phyloP scores from a whole-genome alignment of 2,888 invertebrate species.

The Subacronicta megacephala region DNA sequence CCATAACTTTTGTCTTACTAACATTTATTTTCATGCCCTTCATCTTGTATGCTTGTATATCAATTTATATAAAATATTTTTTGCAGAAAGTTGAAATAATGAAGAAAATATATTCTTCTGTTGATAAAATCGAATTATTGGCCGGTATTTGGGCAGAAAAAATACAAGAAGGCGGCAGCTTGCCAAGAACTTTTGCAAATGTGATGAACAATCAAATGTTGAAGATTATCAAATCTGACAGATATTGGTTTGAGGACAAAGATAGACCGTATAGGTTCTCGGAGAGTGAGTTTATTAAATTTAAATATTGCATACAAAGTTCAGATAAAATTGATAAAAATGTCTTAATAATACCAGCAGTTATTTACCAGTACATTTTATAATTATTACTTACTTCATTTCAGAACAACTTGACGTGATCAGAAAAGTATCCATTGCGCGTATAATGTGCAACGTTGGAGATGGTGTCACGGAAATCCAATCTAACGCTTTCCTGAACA shows the following conservation, averaged over 20 bases:
- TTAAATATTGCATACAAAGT: too few species aligned
- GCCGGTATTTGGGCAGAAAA: slow-evolving; percentile 95
- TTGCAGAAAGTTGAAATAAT: slow-evolving; percentile 23
- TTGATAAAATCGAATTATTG: slow-evolving; percentile 95
- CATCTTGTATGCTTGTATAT: too few species aligned
- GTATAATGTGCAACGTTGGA: slow-evolving; percentile 60
- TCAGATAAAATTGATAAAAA: too few species aligned
- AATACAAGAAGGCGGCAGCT: slow-evolving; percentile 93
- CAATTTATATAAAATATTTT: not conserved
- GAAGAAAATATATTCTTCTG: slow-evolving; percentile 77
- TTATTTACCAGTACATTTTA: too few species aligned
- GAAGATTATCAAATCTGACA: slow-evolving; percentile 93
- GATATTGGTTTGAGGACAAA: slow-evolving; percentile 91
- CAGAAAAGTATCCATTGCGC: slow-evolving; percentile 56
- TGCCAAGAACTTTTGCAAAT: slow-evolving; percentile 96
- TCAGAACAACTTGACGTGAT: slow-evolving; percentile 62
- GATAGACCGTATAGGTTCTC: slow-evolving; percentile 60
- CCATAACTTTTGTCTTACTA: too few species aligned
- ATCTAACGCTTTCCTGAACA: slow-evolving; percentile 55
- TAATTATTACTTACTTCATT: not conserved
- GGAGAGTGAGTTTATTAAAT: slow-evolving; percentile 55
- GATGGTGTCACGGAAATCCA: slow-evolving; percentile 62
- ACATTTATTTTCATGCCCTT: too few species aligned
- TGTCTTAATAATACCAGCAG: too few species aligned
- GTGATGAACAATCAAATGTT: slow-evolving; percentile 95